A percentile compares a stretch with the other conserved stretches of the same genome.
Evolutionary conservation across 1,140 invertebrate genomes (phyloP).

Genomic region (Drosophila athabasca): DNA sequence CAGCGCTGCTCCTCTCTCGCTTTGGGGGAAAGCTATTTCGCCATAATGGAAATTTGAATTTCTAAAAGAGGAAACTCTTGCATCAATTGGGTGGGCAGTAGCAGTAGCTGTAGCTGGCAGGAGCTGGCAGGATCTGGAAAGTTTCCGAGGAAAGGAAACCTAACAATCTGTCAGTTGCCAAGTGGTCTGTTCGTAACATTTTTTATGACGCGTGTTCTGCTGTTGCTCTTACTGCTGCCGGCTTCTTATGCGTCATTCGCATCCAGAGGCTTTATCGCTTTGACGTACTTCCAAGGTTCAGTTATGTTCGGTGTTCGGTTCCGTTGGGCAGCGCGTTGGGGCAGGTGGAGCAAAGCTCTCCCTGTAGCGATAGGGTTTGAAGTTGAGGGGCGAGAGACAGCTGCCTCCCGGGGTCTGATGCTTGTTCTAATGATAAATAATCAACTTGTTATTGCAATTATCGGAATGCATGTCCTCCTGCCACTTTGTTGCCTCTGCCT

Average conservation of each 20-base stretch:
- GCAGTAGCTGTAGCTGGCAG: neutral
- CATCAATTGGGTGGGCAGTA: neutral
- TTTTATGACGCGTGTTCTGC: slow-evolving; percentile 19
- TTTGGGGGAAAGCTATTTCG: slow-evolving; percentile 26
- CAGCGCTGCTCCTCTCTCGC: neutral
- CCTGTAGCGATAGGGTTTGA: too few relatives aligned
- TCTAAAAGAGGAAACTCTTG: neutral
- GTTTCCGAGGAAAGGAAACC: neutral
- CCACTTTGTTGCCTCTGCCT: too few relatives aligned
- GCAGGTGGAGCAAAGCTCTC: too few relatives aligned
- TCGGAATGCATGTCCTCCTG: slow-evolving; percentile 23
- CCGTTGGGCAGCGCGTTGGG: too few relatives aligned
- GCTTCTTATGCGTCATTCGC: slow-evolving; percentile 45
- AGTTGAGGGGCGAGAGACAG: too few relatives aligned
- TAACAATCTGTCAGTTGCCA: slow-evolving; percentile 21
- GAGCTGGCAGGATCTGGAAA: neutral
- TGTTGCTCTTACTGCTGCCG: neutral
- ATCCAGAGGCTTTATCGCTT: slow-evolving; percentile 13
- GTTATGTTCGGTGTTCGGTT: too few relatives aligned
- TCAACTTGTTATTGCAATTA: slow-evolving; percentile 47
- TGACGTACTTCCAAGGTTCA: neutral
- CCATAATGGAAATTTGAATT: slow-evolving; percentile 48
- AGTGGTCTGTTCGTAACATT: slow-evolving; percentile 2
- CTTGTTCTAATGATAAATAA: slow-evolving; percentile 2
- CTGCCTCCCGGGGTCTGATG: too few relatives aligned